These are phyloP conservation scores for Thera britannica DNA, from an alignment of 2,888 invertebrate genomes.

Conservation along the genomic window DNA sequence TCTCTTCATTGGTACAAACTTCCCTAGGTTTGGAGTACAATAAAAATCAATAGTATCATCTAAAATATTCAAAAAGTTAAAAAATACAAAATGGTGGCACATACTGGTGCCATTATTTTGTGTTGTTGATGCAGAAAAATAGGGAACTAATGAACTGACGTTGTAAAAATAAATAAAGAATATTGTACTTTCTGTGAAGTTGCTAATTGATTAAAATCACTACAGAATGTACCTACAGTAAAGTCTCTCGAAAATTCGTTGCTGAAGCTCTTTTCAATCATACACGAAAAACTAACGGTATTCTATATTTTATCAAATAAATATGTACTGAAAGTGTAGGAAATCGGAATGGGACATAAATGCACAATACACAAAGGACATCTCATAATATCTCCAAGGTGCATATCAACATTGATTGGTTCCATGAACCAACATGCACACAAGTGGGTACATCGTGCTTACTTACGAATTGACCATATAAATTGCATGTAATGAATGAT, in stretches of 20 bases:
- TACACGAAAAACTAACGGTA: too few relatives aligned
- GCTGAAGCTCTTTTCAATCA: neutral
- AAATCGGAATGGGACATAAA: conserved; percentile 38
- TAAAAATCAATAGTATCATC: too few relatives aligned
- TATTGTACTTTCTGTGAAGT: neutral
- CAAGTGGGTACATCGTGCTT: conserved; percentile 29
- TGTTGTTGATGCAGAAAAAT: neutral
- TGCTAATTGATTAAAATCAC: too few relatives aligned
- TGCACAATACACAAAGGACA: conserved; percentile 43
- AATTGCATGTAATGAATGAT: conserved; percentile 6
- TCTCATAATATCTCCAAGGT: conserved; percentile 18
- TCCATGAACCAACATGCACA: conserved; percentile 24
- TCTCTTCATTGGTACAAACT: too few relatives aligned
- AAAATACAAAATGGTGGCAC: neutral
- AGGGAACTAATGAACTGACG: neutral
- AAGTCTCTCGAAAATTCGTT: too few relatives aligned
- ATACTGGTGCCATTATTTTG: too few relatives aligned
- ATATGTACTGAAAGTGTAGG: neutral
- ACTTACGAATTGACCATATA: conserved; percentile 26
- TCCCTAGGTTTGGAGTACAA: too few relatives aligned
- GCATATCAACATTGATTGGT: conserved; percentile 27
- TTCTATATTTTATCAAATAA: too few relatives aligned
- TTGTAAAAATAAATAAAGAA: neutral
- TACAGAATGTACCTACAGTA: too few relatives aligned
- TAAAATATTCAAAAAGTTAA: too few relatives aligned